Evolutionary conservation across 1,140 invertebrate genomes (phyloP).

Genomic region (Glomeris maerens): DNA sequence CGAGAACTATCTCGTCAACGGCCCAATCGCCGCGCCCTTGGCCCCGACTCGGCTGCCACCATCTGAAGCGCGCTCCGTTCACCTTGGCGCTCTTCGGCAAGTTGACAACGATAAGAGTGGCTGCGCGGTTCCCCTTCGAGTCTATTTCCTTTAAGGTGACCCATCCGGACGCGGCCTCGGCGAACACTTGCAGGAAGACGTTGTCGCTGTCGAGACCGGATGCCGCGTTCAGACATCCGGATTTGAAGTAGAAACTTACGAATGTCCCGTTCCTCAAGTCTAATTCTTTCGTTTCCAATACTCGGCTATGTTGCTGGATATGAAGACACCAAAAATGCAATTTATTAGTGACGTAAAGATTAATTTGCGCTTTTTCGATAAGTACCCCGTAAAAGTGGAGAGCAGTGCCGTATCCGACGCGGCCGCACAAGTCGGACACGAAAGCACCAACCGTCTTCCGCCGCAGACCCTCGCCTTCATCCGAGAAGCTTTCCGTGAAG

Average conservation of each 20-base stretch:
- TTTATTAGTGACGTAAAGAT: too few species aligned
- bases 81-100: constrained; percentile 26
- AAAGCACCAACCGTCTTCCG: constrained; percentile 31
- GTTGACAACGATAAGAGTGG: constrained; percentile 27
- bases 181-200: constrained; percentile 28
- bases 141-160: constrained; percentile 25
- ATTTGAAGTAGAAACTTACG: constrained; percentile 34
- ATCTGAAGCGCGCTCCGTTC: constrained; percentile 29
- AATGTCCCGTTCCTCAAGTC: constrained; percentile 29
- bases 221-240: constrained; percentile 28
- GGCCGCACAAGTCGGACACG: constrained; percentile 26
- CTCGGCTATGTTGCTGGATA: constrained; percentile 29
- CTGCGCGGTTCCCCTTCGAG: constrained; percentile 15
- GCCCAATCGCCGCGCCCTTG: constrained; percentile 31
- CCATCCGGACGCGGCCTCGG: constrained; percentile 29
- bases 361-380: too few species aligned
- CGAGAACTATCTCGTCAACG: constrained; percentile 33
- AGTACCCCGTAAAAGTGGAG: constrained; percentile 33
- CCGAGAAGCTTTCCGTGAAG: constrained; percentile 26
- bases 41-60: constrained; percentile 30
- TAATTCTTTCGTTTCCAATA: constrained; percentile 28
- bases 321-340: not conserved
- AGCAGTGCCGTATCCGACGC: constrained; percentile 27
- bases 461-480: constrained; percentile 17
- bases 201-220: constrained; percentile 27